A percentile compares a stretch with the other conserved stretches of the same genome.
Evolutionary conservation across 2,888 invertebrate genomes (phyloP).

Genomic region (Cataglyphis livida): DNA sequence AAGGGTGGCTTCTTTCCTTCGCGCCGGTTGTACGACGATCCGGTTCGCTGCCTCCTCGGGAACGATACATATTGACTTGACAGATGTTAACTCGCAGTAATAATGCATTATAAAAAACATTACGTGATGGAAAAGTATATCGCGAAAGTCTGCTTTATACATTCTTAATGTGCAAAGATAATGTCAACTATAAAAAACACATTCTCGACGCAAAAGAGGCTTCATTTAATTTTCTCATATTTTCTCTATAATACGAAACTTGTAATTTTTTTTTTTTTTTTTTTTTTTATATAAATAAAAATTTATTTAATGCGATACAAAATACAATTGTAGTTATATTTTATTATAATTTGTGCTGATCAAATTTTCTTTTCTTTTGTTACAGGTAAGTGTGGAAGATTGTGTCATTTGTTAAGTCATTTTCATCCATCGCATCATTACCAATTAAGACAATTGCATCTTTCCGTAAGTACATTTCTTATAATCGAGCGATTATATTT

Average conservation of each 20-base stretch:
- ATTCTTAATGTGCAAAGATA: neutral
- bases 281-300: neutral
- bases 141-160: neutral
- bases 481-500: neutral
- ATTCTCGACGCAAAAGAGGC: neutral
- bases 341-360: conserved; percentile 1
- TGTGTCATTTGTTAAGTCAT: neutral
- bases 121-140: neutral
- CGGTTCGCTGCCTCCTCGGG: conserved; percentile 57
- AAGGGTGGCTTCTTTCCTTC: conserved; percentile 1
- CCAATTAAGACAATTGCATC: neutral
- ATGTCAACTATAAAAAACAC: neutral
- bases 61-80: conserved; percentile 26
- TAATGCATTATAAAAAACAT: neutral
- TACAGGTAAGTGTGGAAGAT: conserved; percentile 18
- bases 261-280: neutral
- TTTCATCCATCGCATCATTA: neutral
- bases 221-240: neutral
- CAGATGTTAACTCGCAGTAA: conserved; percentile 1
- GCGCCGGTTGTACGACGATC: conserved; percentile 65
- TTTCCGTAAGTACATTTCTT: conserved; percentile 12
- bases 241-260: neutral
- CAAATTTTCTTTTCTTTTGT: conserved; percentile 23
- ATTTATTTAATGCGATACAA: neutral
- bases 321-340: neutral